Evolutionary conservation across 2,113 vertebrate genomes (phyloP).

Genomic region (Vidua macroura): DNA sequence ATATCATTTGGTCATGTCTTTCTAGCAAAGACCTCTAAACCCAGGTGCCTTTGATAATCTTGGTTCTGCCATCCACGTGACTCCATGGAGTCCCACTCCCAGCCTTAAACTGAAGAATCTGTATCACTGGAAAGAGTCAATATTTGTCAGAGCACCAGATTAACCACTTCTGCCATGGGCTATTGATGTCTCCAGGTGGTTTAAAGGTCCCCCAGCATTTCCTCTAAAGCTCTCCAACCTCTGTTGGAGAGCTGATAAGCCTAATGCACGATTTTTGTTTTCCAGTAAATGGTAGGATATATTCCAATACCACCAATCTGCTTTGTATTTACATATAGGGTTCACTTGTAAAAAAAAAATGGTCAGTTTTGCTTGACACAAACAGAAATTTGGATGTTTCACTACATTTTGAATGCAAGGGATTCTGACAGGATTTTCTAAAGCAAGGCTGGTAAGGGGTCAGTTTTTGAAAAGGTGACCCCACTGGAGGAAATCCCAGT

Average conservation of each 20-base stretch:
- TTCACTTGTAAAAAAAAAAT: background rate
- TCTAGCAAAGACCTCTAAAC: background rate
- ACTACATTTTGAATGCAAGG: background rate
- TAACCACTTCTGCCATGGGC: background rate
- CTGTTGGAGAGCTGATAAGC: background rate
- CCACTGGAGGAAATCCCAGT: background rate
- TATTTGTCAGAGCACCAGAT: background rate
- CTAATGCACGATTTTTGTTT: background rate
- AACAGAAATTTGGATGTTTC: background rate
- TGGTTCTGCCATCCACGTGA: background rate
- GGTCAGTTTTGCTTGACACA: background rate
- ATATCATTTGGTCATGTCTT: background rate
- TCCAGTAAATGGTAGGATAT: rapidly evolving
- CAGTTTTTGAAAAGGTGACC: background rate
- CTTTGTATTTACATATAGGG: background rate
- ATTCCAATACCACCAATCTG: background rate
- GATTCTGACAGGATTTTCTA: background rate
- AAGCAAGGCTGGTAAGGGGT: background rate
- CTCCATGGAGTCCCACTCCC: background rate
- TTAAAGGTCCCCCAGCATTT: background rate
- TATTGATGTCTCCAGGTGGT: background rate
- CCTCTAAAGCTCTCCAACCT: background rate
- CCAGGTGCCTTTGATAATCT: background rate
- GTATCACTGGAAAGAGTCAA: background rate
- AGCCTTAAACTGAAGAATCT: background rate